Conservation (phyloP, 1,140 invertebrate species). For the Nylanderia fulva region DNA sequence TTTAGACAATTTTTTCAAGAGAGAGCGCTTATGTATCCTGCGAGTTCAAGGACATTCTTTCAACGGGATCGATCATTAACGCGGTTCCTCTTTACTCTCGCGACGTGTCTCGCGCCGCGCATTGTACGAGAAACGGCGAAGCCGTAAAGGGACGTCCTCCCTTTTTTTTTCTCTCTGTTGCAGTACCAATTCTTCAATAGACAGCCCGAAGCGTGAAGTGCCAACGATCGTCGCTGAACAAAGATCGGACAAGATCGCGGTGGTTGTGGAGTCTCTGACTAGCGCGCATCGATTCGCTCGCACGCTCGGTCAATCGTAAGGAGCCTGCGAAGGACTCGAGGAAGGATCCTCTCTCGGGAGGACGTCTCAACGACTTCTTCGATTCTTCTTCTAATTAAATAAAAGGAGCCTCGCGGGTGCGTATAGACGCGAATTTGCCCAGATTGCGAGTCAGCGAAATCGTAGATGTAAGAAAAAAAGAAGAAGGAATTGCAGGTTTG, state of each 20-base stretch:
- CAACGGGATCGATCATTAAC: neutral
- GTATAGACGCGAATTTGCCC: too few species aligned
- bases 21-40: neutral
- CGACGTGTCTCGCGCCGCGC: neutral
- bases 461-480: too few species aligned
- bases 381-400: too few species aligned
- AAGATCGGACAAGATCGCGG: neutral
- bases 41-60: neutral
- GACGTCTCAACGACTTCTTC: too few species aligned
- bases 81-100: neutral
- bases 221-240: slow-evolving; percentile 1
- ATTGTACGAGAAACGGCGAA: neutral
- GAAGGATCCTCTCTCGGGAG: too few species aligned
- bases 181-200: slow-evolving; percentile 92
- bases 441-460: too few species aligned
- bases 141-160: neutral
- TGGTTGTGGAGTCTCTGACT: slow-evolving; percentile 24
- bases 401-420: too few species aligned
- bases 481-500: too few species aligned
- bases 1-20: neutral
- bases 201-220: slow-evolving; percentile 86
- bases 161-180: slow-evolving; percentile 82
- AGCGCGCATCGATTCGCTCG: slow-evolving; percentile 21
- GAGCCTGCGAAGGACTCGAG: neutral
- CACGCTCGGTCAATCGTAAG: slow-evolving; percentile 35